phyloP scores from a whole-genome alignment of 2,797 vertebrate genomes.

The Sciaenops ocellatus region DNA sequence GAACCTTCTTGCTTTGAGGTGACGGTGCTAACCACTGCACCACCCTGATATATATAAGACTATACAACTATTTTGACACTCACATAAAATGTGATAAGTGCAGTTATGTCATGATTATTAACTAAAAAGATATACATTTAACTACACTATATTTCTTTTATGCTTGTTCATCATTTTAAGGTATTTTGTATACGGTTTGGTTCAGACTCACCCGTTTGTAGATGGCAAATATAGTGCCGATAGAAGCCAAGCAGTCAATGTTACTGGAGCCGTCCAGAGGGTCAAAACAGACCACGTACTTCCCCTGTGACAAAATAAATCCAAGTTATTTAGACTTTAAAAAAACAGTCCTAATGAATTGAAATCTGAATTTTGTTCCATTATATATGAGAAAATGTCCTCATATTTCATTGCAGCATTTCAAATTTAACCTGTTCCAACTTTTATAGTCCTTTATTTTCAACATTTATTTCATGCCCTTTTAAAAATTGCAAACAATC shows the following conservation, averaged over 20 bases:
- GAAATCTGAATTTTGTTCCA: too few relatives aligned
- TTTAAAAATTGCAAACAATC: background rate
- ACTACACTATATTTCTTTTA: background rate
- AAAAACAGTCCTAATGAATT: background rate
- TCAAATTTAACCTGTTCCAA: background rate
- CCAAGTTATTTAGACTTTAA: background rate
- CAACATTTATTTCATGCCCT: background rate
- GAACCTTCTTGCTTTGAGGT: too few relatives aligned
- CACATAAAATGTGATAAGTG: background rate
- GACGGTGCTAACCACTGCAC: too few relatives aligned
- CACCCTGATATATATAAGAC: background rate
- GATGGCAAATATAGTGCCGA: conserved; percentile 97
- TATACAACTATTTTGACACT: too few relatives aligned
- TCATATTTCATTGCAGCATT: background rate
- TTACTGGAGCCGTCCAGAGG: conserved; percentile 98
- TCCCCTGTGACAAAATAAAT: conserved; percentile 85
- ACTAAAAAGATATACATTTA: background rate
- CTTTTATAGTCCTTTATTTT: background rate
- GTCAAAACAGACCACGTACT: conserved; percentile 97
- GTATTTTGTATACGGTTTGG: background rate
- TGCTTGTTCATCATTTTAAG: background rate
- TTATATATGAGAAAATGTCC: background rate
- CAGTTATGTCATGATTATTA: background rate
- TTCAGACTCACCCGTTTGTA: conserved; percentile 91
- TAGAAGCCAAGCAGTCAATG: conserved; percentile 97